These are phyloP conservation scores for Mactra quadrangularis DNA, from an alignment of 1,140 invertebrate genomes.

Conservation along the genomic window DNA sequence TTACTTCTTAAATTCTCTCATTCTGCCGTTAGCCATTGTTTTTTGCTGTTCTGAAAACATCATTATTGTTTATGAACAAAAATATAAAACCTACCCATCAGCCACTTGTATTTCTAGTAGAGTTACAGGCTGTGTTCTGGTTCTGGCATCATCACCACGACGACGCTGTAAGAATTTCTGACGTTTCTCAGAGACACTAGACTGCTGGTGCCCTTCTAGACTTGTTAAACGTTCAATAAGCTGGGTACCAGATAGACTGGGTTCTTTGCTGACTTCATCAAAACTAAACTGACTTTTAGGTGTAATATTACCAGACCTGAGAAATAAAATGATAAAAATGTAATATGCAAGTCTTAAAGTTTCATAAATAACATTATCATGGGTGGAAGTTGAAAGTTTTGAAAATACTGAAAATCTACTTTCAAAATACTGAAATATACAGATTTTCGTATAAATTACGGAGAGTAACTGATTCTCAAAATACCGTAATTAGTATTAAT, in stretches of 20 bases:
- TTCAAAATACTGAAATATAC: too few relatives aligned
- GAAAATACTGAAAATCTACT: too few relatives aligned
- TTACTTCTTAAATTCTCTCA: too few relatives aligned
- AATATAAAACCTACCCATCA: slow-evolving; percentile 46
- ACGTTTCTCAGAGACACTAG: slow-evolving; percentile 38
- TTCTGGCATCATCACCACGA: slow-evolving; percentile 33
- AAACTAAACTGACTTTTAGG: slow-evolving; percentile 58
- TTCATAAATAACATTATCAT: too few relatives aligned
- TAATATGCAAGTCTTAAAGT: too few relatives aligned
- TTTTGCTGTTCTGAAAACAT: too few relatives aligned
- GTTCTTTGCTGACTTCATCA: slow-evolving; percentile 37
- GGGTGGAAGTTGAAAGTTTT: too few relatives aligned
- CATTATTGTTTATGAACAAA: too few relatives aligned
- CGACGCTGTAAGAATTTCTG: slow-evolving; percentile 33
- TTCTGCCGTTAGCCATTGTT: too few relatives aligned
- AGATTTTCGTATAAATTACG: too few relatives aligned
- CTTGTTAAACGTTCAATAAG: slow-evolving; percentile 48
- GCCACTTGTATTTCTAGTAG: slow-evolving; percentile 46
- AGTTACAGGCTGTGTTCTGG: slow-evolving; percentile 54
- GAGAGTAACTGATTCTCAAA: too few relatives aligned
- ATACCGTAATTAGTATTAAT: too few relatives aligned
- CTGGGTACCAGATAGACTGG: slow-evolving; percentile 45
- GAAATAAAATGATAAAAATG: neutral
- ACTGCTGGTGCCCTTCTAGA: slow-evolving; percentile 53
- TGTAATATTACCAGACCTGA: slow-evolving; percentile 52